Base-by-base conservation (phyloP, 2,888 invertebrate genomes). In the Chrysolina haemoptera region DNA sequence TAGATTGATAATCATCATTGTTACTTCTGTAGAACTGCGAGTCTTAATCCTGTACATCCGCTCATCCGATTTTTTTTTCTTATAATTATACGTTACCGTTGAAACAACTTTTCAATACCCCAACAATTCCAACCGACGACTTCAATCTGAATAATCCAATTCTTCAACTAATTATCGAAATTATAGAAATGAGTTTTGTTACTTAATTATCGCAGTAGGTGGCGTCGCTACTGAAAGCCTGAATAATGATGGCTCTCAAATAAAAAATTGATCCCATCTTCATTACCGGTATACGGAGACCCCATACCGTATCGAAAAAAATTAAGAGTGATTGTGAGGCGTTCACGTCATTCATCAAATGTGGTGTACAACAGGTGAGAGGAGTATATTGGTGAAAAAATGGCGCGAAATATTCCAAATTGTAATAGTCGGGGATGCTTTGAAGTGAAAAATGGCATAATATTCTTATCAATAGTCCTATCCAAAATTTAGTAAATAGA, bases 171-270 rank as follows among this genome's bases (percentile, higher is more conserved):
- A 59, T 59, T 35, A 59, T 27, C 12, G 59, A 59, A 59, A 59
- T 59, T n/a, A 27, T 59, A 59, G 27, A 59, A 59, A 27, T 59
- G 8, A 59, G 53, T 53, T 59, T 27, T 59, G 35, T 59, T 35
- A 74, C 78, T 79, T 79, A 78, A 81, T 83, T 83, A 81, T 78
- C 82, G 74, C 82, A 35, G 80, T 82, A 81, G 82, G 82, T 79
- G 81, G 81, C 77, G 77, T 70, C 76, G 82, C 82, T 83, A 83
- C 82, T 78, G 82, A 81, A 81, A 83, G 79, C 76, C 80, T 81
- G 81, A 83, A 82, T 83, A 81, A 83, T 83, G 79, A 79, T 71
- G 76, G 76, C 75, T 78, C 53, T 78, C 70, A 67, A 66, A 40
- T 63, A 70, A 69, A 77, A 77, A 71, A 62, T 35, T 66, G 71